Evolutionary conservation across 1,140 invertebrate species (phyloP), one percentile per base, ranked within the genome.

Genomic region (Dreissena rostriformis): DNA sequence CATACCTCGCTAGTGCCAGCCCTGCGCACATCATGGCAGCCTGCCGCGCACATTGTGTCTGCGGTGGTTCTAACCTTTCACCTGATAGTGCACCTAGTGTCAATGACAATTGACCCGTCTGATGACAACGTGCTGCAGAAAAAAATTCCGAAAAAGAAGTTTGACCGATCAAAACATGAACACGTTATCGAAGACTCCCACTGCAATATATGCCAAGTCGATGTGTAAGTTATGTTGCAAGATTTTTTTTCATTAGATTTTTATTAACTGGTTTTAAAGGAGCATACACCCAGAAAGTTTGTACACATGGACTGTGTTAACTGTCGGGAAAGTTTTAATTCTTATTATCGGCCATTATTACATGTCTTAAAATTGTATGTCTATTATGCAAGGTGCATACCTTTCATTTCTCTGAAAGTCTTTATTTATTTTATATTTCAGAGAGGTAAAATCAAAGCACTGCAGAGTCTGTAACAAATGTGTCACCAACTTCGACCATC

Each of bases 391-490:
- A 22, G 66, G 24, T 24, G 26, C 29, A 68, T n/a, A 28, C 66
- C 6, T 39, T 26, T 68, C 19, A 19, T 22, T 17, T 28, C 26
- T 68, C 19, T 28, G 19, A 19, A 68, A 4, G 26, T 39, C 24
- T n/a, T 72, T 39, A 39, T 12, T 72, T 49, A 49, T 28, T 74
- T 53, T 78, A 22, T 63, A 71, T 92, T 92, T 67, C 89, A 94
- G 94, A 22, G 92, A 89, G 71, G 79, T 83, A 17, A 92, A 91
- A 83, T 93, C 98, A 2, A 99, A 99, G 93, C 98, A 99, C 93
- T 99, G 98, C 91, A 96, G 97, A 86, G 95, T 97, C 67, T 99
- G 98, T 94, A 99, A 99, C 94, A 99, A 99, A 95, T 99, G 98
- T 93, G 96, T 99, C 1, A 95, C 95, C 8, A 95, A 96, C 52